These are phyloP conservation scores for Adelognathus sp. DNA, from an alignment of 2,888 invertebrate genomes.

Conservation along the genomic window DNA sequence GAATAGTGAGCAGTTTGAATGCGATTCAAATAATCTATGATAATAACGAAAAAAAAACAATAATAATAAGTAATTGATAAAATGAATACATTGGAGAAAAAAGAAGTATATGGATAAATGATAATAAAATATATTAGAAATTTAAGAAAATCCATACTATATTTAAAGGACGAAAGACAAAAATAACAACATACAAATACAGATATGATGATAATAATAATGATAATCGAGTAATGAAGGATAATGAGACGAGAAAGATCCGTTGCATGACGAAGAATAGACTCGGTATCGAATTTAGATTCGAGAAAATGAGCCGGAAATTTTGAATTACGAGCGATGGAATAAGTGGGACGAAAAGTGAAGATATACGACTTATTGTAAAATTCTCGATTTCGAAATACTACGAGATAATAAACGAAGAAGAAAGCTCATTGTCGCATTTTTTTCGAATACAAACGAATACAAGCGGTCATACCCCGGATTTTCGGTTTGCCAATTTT, in stretches of 20 bases:
- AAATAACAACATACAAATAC: constrained; percentile 32
- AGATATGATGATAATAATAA: constrained; percentile 29
- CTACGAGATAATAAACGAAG: constrained; percentile 27
- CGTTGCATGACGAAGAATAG: constrained; percentile 13
- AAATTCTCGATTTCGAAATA: constrained; percentile 27
- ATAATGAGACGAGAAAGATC: constrained; percentile 12
- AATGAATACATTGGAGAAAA: background rate
- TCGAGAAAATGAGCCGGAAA: constrained; percentile 4
- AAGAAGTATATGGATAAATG: constrained; percentile 27
- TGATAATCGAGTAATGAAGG: constrained; percentile 12
- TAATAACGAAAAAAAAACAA: constrained; percentile 24
- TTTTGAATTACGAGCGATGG: constrained; percentile 19
- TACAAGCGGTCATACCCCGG: background rate
- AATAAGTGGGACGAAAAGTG: background rate
- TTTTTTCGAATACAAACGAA: constrained; percentile 22
- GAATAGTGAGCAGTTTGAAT: constrained; percentile 3
- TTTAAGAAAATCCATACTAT: constrained; percentile 22
- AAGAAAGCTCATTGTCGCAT: constrained; percentile 23
- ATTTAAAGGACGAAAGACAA: constrained; percentile 26
- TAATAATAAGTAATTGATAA: constrained; percentile 20
- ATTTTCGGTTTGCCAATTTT: no score
- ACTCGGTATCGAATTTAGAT: constrained; percentile 14
- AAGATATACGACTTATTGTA: constrained; percentile 27
- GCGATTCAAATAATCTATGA: constrained; percentile 25
- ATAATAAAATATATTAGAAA: constrained; percentile 31